Conservation (phyloP, 2,113 vertebrate genomes). For the Taurulus bubalis region DNA sequence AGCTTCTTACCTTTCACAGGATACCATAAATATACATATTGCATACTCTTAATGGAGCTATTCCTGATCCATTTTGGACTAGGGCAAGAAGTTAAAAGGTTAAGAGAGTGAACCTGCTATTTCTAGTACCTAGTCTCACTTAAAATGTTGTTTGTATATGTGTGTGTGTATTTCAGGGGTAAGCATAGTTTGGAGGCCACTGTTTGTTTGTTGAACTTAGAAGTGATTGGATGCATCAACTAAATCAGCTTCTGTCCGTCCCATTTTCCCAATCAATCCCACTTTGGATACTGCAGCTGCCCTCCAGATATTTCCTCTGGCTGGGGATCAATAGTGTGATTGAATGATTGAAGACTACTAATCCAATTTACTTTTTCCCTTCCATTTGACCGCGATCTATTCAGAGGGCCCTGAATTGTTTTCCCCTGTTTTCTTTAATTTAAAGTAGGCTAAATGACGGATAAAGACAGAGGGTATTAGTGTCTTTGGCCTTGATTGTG, state of each 20-base stretch:
- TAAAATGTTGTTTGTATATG: background rate
- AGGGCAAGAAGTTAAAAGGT: background rate
- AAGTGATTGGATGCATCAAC: constrained; percentile 53
- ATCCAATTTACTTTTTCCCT: constrained; percentile 68
- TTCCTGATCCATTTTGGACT: too few relatives aligned
- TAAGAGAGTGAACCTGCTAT: background rate
- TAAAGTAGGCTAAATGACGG: constrained; percentile 59
- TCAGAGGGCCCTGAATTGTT: constrained; percentile 51
- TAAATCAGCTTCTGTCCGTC: constrained; percentile 48
- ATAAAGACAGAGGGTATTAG: constrained; percentile 54
- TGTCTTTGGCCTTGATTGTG: constrained; percentile 62
- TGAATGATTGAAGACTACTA: constrained; percentile 75
- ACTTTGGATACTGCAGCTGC: constrained; percentile 61
- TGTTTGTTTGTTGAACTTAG: constrained; percentile 27
- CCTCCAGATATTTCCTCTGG: constrained; percentile 61
- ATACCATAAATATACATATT: too few relatives aligned
- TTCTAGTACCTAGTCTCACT: background rate
- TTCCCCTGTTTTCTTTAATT: constrained; percentile 57
- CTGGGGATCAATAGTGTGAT: constrained; percentile 72
- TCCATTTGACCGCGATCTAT: constrained; percentile 50
- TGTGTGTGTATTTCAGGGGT: constrained; percentile 15
- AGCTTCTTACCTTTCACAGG: too few relatives aligned
- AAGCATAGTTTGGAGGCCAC: constrained; percentile 13
- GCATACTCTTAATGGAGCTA: too few relatives aligned
- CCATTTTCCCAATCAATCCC: constrained; percentile 67